A percentile compares a stretch with the other conserved stretches of the same genome.
Conservation (phyloP, 2,797 vertebrate genomes). For the Schizothorax lantsangensis region DNA sequence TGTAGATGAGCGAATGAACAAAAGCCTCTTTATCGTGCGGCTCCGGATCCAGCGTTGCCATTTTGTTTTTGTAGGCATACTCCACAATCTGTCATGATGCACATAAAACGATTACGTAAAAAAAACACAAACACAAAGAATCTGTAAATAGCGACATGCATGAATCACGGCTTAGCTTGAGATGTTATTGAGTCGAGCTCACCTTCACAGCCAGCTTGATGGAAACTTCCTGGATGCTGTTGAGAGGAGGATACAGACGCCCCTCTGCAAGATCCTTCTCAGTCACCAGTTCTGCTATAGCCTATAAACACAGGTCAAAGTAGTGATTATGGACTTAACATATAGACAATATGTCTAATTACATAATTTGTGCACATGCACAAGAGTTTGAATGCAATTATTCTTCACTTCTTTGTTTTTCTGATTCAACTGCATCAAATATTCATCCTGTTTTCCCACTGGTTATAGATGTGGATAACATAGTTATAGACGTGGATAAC, state of each 20-base stretch:
- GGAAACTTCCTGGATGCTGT: slow-evolving; percentile 86
- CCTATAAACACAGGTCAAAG: slow-evolving; percentile 70
- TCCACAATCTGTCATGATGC: slow-evolving; percentile 83
- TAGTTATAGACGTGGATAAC: neutral
- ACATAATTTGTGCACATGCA: neutral
- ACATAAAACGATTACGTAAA: neutral
- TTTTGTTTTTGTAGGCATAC: slow-evolving; percentile 86
- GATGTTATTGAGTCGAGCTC: neutral
- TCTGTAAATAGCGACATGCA: neutral
- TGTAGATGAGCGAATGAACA: slow-evolving; percentile 85
- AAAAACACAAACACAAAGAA: neutral
- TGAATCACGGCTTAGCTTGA: neutral
- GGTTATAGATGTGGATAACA: neutral
- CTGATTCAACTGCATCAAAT: neutral
- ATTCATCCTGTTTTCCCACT: neutral
- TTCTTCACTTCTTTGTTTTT: neutral
- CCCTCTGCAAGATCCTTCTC: slow-evolving; percentile 90
- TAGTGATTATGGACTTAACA: neutral
- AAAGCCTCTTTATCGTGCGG: slow-evolving; percentile 88
- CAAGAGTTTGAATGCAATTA: neutral
- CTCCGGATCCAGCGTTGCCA: slow-evolving; percentile 87
- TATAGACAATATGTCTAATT: neutral
- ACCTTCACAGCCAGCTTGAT: slow-evolving; percentile 87
- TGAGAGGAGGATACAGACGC: slow-evolving; percentile 92
- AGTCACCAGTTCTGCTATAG: slow-evolving; percentile 89